Evolutionary conservation across 2,888 invertebrate species (phyloP).

Genomic region (Xanthia icteritia): DNA sequence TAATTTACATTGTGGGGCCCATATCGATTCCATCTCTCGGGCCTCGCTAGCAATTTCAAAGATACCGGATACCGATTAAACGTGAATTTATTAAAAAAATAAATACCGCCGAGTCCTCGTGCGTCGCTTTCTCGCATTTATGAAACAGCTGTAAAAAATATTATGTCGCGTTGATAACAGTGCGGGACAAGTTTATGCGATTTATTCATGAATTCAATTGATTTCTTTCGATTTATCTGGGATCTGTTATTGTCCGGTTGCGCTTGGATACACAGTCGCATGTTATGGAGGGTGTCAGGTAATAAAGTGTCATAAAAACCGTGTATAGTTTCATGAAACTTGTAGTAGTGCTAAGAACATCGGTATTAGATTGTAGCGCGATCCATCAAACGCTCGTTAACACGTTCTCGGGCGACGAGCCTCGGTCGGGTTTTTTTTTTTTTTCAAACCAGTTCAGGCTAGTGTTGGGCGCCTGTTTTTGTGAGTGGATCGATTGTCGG

Average conservation of each 20-base stretch:
- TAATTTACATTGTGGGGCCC: conserved; percentile 85
- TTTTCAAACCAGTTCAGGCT: conserved; percentile 79
- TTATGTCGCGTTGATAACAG: conserved; percentile 84
- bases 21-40: conserved; percentile 83
- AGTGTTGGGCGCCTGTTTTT: conserved; percentile 85
- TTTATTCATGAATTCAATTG: conserved; percentile 88
- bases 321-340: conserved; percentile 76
- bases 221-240: conserved; percentile 82
- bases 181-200: conserved; percentile 81
- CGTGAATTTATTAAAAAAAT: conserved; percentile 84
- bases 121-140: conserved; percentile 78
- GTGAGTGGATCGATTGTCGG: conserved; percentile 85
- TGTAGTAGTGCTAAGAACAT: conserved; percentile 76
- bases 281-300: conserved; percentile 73
- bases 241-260: conserved; percentile 76
- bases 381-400: conserved; percentile 89
- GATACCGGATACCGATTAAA: conserved; percentile 85
- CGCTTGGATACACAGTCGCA: conserved; percentile 59
- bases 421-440: conserved; percentile 72
- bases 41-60: conserved; percentile 84
- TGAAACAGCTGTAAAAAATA: conserved; percentile 83
- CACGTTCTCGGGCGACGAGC: conserved; percentile 78
- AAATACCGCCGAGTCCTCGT: conserved; percentile 74
- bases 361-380: conserved; percentile 82
- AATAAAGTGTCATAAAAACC: conserved; percentile 77